Percentiles rank a stretch among this genome's conserved stretches.
Evolutionary conservation across 2,797 vertebrate species (phyloP).

Genomic region (Gadopsis bispinosus): DNA sequence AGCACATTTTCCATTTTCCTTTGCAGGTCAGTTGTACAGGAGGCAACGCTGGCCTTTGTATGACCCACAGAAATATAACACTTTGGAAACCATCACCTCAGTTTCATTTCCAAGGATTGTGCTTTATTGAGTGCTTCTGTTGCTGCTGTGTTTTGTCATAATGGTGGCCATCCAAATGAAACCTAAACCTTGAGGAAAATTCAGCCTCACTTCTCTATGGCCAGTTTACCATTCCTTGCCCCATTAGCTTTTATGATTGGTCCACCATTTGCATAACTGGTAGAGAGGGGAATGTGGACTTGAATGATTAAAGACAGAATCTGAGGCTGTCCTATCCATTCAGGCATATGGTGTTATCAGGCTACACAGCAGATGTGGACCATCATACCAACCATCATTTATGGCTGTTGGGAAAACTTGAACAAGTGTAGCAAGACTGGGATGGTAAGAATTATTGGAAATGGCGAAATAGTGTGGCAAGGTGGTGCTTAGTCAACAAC

Average conservation of each 20-base stretch:
- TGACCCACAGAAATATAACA: slow-evolving; percentile 75
- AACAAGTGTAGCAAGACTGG: slow-evolving; percentile 33
- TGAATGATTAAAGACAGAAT: slow-evolving; percentile 68
- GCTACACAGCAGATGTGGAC: slow-evolving; percentile 59
- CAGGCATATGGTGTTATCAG: slow-evolving; percentile 51
- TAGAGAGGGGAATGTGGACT: slow-evolving; percentile 54
- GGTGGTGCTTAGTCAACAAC: slow-evolving; percentile 17
- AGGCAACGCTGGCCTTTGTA: slow-evolving; percentile 57
- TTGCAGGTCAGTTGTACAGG: slow-evolving; percentile 45
- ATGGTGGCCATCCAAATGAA: slow-evolving; percentile 58
- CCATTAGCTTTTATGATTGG: slow-evolving; percentile 77
- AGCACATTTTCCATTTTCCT: slow-evolving; percentile 59
- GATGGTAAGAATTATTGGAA: slow-evolving; percentile 5
- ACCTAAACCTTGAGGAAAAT: slow-evolving; percentile 58
- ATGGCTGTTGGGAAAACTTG: slow-evolving; percentile 52
- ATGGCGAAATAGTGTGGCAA: neutral
- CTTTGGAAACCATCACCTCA: slow-evolving; percentile 59
- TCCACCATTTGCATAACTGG: slow-evolving; percentile 73
- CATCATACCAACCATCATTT: slow-evolving; percentile 41
- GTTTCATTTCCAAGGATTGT: slow-evolving; percentile 58
- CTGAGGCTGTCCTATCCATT: slow-evolving; percentile 33
- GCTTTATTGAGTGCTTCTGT: slow-evolving; percentile 46
- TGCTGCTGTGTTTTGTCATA: slow-evolving; percentile 60
- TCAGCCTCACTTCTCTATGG: slow-evolving; percentile 53
- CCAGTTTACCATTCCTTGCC: slow-evolving; percentile 66